phyloP scores from a whole-genome alignment of 2,888 invertebrate species.

The Sericinus montela region DNA sequence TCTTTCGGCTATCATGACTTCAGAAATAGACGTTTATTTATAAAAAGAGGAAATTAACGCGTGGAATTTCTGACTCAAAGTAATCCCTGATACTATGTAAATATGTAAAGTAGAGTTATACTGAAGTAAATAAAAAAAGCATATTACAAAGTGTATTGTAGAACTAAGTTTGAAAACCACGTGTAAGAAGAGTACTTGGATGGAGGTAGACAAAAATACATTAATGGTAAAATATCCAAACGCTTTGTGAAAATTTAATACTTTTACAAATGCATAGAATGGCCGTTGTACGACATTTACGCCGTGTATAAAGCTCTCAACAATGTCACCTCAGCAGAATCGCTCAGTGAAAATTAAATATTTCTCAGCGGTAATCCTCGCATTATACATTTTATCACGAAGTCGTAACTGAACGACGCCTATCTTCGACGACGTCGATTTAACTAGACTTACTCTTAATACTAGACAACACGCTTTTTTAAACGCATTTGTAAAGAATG shows the following conservation, averaged over 20 bases:
- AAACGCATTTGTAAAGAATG: neutral
- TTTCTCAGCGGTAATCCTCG: constrained; percentile 25
- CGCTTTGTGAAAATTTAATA: neutral
- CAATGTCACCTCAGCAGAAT: constrained; percentile 11
- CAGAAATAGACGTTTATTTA: too few relatives aligned
- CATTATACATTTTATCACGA: constrained; percentile 34
- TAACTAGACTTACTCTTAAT: constrained; percentile 8
- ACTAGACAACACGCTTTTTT: neutral
- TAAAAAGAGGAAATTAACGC: too few relatives aligned
- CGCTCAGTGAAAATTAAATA: constrained; percentile 21
- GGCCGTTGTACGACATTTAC: neutral
- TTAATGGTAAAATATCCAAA: neutral
- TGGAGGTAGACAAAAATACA: too few relatives aligned
- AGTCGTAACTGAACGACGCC: constrained; percentile 10
- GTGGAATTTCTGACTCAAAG: too few relatives aligned
- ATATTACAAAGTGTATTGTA: too few relatives aligned
- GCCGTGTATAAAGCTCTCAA: neutral
- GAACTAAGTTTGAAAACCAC: too few relatives aligned
- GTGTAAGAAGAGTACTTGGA: too few relatives aligned
- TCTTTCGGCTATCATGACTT: too few relatives aligned
- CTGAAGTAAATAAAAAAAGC: too few relatives aligned
- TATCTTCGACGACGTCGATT: constrained; percentile 4
- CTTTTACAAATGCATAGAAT: neutral
- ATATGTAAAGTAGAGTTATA: too few relatives aligned
- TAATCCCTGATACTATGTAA: too few relatives aligned